Evolutionary conservation across 2,797 vertebrate species (phyloP), one percentile per base, ranked within the genome.

Genomic region (Geotrypetes seraphini): DNA sequence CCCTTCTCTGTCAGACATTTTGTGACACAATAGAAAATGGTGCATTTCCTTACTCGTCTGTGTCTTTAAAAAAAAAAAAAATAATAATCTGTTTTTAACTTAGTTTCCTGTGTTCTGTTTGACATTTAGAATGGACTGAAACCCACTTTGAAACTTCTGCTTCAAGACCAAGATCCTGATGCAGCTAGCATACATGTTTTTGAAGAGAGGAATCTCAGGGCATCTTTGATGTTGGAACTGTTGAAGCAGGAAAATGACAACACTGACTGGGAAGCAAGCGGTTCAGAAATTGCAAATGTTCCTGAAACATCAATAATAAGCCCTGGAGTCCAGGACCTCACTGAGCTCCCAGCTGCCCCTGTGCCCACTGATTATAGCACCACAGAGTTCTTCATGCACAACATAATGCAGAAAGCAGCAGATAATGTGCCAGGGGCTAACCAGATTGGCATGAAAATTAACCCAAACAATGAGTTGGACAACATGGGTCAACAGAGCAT

Each of bases 381-480:
- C 4, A 63, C 92, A 75, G 85, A 83, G 28, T 46, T 79, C n/a
- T n/a, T n/a, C 50, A 84, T 84, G 32, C 80, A 83, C 33, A 79
- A 78, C 59, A 42, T 30, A 16, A 44, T 51, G 28, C 53, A 50
- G 17, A 48, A 38, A 19, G 22, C 47, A 5, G 4, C 19, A 3
- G 16, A 7, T 2, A 47, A 35, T 33, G 14, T 19, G 3, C 22
- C 49, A 9, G 18, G 10, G 2, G 4, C 2, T n/a, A 20, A 19
- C 16, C 12, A 11, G 14, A 18, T 22, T 28, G 16, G 2, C 7
- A 43, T n/a, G 19, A 53, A 57, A 19, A 7, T 7, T 7, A 53
- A 60, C 6, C 10, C 34, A 16, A 28, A 25, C 5, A 48, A 15
- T 12, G 53, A 48, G 16, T 12, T 27, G 43, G 8, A 20, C 39